Evolutionary conservation across 2,888 invertebrate genomes (phyloP), one percentile per base, ranked within the genome.

Genomic region (Cosmia pyralina): DNA sequence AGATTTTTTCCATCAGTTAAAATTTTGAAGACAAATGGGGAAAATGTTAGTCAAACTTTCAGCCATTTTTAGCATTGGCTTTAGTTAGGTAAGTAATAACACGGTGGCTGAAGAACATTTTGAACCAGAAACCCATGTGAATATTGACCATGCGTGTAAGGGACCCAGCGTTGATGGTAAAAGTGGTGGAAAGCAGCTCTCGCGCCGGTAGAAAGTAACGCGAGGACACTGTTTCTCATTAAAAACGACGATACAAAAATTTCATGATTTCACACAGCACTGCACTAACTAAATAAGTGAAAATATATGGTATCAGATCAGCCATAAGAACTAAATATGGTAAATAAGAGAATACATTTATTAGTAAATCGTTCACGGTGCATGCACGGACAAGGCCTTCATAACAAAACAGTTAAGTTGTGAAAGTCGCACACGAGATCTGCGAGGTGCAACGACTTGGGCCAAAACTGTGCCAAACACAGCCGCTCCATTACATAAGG

Each of bases 381-480:
- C 81, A 75, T 81, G 87, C 87, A 85, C 85, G 86, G 88, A 81
- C 89, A 89, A 90, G 89, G 88, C 89, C 91, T 89, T 89, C 87
- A 85, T 85, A 89, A 86, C 85, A 87, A 85, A 86, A 88, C 85
- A 85, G 84, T 89, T 88, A 84, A 75, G 80, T 90, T 91, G 91
- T 90, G 92, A 92, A 92, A 92, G 91, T 90, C 83, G 87, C 81
- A 88, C 87, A 86, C 86, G 79, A 88, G 85, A 88, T 87, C 85
- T 84, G 80, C 79, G 81, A 88, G 79, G 86, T 85, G 91, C 87
- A 89, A 88, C 87, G 86, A 85, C 87, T 90, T 88, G 82, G 83
- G 78, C 81, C 82, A 86, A 89, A 90, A 88, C 85, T 87, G 86
- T 88, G 89, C 86, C 90, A 88, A 83, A 86, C 72, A 75, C 58